Conservation (phyloP, 2,797 vertebrate species). For the Nasua narica region DNA sequence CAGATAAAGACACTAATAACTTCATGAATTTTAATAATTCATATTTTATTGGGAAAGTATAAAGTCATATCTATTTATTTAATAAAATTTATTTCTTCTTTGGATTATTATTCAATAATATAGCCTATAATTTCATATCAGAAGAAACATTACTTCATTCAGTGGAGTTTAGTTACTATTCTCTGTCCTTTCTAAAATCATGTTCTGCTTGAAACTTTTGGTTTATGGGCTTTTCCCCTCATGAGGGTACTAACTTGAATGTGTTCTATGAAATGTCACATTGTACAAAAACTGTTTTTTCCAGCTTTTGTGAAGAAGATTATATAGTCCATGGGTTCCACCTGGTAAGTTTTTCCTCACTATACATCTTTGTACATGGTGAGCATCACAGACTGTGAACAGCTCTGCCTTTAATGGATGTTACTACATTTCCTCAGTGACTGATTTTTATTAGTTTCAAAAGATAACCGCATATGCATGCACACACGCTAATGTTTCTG, state of each 20-base stretch:
- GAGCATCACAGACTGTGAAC: conserved; percentile 64
- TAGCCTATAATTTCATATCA: neutral
- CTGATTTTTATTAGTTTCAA: conserved; percentile 81
- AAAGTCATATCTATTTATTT: conserved; percentile 41
- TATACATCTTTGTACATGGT: conserved; percentile 52
- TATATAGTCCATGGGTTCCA: conserved; percentile 70
- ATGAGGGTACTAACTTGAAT: conserved; percentile 31
- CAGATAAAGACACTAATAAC: conserved; percentile 27
- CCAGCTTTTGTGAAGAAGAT: conserved; percentile 68
- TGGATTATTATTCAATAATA: neutral
- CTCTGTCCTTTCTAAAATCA: conserved; percentile 65
- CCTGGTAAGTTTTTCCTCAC: conserved; percentile 65
- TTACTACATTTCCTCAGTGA: conserved; percentile 77
- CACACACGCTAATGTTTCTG: conserved; percentile 51
- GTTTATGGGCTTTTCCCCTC: conserved; percentile 33
- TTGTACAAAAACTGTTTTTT: conserved; percentile 65
- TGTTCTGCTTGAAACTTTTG: conserved; percentile 51
- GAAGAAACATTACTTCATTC: neutral
- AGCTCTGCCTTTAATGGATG: conserved; percentile 76
- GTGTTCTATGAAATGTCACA: conserved; percentile 71
- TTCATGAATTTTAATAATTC: conserved; percentile 34
- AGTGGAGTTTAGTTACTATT: conserved; percentile 5
- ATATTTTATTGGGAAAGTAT: conserved; percentile 1
- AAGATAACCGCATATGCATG: conserved; percentile 75
- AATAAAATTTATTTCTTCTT: conserved; percentile 48